Evolutionary conservation across 2,888 invertebrate species (phyloP).

Genomic region (Cenopis cana): DNA sequence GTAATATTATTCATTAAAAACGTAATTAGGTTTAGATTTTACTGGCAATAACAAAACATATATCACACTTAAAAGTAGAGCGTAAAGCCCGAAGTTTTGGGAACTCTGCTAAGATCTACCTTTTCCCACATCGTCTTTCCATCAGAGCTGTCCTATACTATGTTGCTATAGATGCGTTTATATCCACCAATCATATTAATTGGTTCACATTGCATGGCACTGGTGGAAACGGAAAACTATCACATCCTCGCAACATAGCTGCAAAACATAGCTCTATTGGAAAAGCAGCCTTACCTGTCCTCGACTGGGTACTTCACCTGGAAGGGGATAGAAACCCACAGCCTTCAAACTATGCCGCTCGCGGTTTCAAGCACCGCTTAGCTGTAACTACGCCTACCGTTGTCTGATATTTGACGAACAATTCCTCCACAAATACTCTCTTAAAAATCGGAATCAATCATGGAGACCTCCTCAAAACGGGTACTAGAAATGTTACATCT

Average conservation of each 20-base stretch:
- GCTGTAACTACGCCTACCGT: slow-evolving; percentile 22
- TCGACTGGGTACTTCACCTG: slow-evolving; percentile 26
- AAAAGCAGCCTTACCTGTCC: slow-evolving; percentile 14
- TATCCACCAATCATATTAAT: too few species aligned
- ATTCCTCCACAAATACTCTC: neutral
- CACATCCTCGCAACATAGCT: too few species aligned
- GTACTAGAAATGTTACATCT: slow-evolving; percentile 1
- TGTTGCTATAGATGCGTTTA: too few species aligned
- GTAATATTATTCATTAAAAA: slow-evolving; percentile 37
- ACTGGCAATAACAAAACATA: neutral
- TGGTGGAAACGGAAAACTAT: too few species aligned
- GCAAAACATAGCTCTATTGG: too few species aligned
- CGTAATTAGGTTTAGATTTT: neutral
- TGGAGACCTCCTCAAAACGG: neutral
- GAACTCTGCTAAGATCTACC: slow-evolving; percentile 9
- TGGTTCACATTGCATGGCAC: too few species aligned
- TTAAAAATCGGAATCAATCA: neutral
- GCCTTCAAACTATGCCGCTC: slow-evolving; percentile 32
- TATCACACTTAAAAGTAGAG: slow-evolving; percentile 8
- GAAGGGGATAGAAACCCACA: slow-evolving; percentile 36
- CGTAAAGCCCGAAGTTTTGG: slow-evolving; percentile 16
- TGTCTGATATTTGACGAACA: slow-evolving; percentile 7
- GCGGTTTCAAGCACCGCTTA: slow-evolving; percentile 29
- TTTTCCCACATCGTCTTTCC: too few species aligned
- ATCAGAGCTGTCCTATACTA: too few species aligned